These are phyloP conservation scores for Chalcis sispes DNA, from an alignment of 2,888 invertebrate species.

Conservation along the genomic window DNA sequence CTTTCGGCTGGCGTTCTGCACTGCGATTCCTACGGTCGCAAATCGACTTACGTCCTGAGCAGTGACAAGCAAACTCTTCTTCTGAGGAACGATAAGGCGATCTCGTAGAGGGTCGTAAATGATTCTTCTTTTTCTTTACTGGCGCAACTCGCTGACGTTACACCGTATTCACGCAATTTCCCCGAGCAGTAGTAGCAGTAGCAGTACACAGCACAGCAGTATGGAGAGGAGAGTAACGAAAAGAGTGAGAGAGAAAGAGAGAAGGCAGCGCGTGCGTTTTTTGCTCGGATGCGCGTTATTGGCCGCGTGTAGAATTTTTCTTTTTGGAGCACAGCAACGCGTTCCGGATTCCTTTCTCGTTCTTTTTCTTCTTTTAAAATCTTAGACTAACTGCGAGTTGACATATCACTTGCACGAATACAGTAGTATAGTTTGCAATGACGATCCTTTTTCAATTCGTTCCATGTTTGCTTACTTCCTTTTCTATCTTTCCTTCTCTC, in stretches of 20 bases:
- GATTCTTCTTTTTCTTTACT: not conserved
- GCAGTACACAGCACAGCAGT: not conserved
- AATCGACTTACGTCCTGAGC: no score
- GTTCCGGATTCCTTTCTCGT: not conserved
- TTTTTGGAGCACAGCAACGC: not conserved
- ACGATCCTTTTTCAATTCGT: no score
- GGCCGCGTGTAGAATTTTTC: conserved; percentile 1
- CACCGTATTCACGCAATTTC: not conserved
- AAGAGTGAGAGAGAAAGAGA: not conserved
- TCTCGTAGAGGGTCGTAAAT: no score
- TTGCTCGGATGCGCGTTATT: conserved; percentile 16
- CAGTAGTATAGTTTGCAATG: no score
- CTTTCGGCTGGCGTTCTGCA: not conserved
- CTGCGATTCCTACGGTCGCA: no score
- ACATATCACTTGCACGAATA: no score
- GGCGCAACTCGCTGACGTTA: not conserved
- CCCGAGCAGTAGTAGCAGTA: no score
- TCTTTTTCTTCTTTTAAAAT: no score
- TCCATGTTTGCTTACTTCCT: no score
- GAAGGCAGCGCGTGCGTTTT: conserved; percentile 18
- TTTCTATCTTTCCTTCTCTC: no score
- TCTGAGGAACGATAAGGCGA: not conserved
- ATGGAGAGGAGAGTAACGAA: not conserved
- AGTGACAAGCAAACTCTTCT: no score
- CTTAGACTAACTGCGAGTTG: no score